phyloP scores from a whole-genome alignment of 2,797 vertebrate genomes.

The Stomatorhinus walkeri region DNA sequence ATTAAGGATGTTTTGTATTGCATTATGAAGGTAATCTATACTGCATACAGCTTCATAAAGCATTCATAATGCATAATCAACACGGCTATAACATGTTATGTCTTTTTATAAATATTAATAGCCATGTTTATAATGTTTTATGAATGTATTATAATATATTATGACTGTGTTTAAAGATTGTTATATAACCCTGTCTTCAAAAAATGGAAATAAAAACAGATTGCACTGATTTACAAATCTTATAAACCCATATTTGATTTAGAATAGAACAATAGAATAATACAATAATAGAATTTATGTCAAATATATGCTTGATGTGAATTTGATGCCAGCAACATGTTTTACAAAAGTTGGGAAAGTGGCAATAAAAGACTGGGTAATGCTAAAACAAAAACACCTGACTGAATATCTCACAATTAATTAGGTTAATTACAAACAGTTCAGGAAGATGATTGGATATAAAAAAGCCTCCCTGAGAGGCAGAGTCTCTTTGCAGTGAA shows the following conservation, averaged over 20 bases:
- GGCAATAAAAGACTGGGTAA: not conserved
- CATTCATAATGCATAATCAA: not conserved
- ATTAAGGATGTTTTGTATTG: not conserved
- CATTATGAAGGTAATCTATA: not conserved
- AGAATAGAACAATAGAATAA: not conserved
- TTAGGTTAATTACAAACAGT: not conserved
- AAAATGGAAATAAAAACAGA: not conserved
- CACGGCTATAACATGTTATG: not conserved
- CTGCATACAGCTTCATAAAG: not conserved
- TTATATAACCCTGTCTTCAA: not conserved
- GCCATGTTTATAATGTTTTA: not conserved
- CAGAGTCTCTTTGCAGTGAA: not conserved
- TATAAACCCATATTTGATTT: not conserved
- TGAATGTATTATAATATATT: not conserved
- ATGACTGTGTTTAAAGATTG: not conserved
- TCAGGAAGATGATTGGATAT: not conserved
- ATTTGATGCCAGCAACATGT: not conserved
- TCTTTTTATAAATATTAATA: not conserved
- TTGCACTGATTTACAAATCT: not conserved
- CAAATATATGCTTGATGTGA: not conserved
- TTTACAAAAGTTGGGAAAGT: not conserved
- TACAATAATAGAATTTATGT: not conserved
- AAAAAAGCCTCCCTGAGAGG: not conserved
- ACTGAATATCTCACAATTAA: not conserved
- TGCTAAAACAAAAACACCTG: not conserved